Evolutionary conservation across 2,888 invertebrate species (phyloP).

Genomic region (Leistus spinibarbis): DNA sequence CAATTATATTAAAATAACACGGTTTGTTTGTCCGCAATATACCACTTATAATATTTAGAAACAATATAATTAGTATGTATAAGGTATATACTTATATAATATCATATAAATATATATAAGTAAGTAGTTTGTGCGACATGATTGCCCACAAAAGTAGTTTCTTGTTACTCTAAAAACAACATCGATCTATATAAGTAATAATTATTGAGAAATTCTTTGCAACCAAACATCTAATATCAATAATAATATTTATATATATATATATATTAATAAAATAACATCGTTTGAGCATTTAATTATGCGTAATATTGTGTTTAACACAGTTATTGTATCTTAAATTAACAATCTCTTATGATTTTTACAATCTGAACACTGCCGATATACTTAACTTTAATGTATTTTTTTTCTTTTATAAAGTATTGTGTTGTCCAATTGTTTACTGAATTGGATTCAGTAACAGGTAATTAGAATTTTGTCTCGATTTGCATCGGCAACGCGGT

Average conservation of each 20-base stretch:
- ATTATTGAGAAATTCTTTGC: conserved; percentile 9
- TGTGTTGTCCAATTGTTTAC: background rate
- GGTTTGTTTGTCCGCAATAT: conserved; percentile 6
- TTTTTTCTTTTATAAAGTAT: background rate
- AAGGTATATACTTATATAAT: conserved; percentile 3
- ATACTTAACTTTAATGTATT: background rate
- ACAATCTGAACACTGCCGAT: conserved; percentile 1
- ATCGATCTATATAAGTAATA: conserved; percentile 25
- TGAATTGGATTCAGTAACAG: background rate
- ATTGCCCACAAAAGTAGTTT: conserved; percentile 14
- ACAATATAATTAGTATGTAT: conserved; percentile 31
- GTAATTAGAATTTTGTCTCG: background rate
- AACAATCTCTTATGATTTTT: background rate
- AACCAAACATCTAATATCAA: conserved; percentile 11
- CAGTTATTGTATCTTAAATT: background rate
- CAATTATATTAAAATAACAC: conserved; percentile 37
- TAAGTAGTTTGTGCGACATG: conserved; percentile 24
- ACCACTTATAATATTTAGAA: conserved; percentile 13
- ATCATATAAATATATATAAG: background rate
- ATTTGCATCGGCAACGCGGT: background rate
- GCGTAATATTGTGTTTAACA: background rate
- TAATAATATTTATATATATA: background rate
- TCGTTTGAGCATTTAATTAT: conserved; percentile 24
- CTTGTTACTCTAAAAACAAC: conserved; percentile 28
- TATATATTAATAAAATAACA: conserved; percentile 17